A percentile compares a stretch with the other conserved stretches of the same genome.
phyloP scores from a whole-genome alignment of 2,113 vertebrate genomes.

The Eolophus roseicapilla region DNA sequence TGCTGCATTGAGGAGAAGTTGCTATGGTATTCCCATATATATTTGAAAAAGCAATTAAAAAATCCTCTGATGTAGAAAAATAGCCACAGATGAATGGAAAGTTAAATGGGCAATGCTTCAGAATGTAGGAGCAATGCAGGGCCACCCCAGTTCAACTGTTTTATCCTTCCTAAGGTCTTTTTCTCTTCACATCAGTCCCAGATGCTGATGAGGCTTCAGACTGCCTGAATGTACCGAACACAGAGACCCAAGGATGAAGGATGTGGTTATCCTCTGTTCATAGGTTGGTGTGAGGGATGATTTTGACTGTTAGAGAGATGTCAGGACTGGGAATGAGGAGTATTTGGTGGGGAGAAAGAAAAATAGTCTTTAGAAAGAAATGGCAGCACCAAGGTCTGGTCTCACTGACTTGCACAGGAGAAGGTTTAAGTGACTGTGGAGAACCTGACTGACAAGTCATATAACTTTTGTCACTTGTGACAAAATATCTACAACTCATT shows the following conservation, averaged over 20 bases:
- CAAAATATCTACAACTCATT: not conserved
- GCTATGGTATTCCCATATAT: slow-evolving; percentile 14
- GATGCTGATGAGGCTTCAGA: not conserved
- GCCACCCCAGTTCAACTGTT: not conserved
- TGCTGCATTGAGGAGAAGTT: not conserved
- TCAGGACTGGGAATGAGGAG: not conserved
- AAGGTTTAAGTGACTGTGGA: not conserved
- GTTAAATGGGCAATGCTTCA: not conserved
- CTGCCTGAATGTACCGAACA: not conserved
- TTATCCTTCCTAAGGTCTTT: not conserved
- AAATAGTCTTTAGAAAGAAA: not conserved
- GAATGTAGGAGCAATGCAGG: not conserved
- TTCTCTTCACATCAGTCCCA: not conserved
- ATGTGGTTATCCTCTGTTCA: not conserved
- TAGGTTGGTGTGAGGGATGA: not conserved
- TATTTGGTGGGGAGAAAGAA: not conserved
- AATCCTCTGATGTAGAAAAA: not conserved
- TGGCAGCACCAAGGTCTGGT: not conserved
- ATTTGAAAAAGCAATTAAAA: not conserved
- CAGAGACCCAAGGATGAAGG: not conserved
- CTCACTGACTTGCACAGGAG: rapidly evolving
- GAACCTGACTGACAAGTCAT: not conserved
- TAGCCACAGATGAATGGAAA: not conserved
- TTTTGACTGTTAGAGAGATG: not conserved
- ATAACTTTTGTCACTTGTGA: not conserved